A percentile compares a stretch with the other conserved stretches of the same genome.
Evolutionary conservation across 2,797 vertebrate species (phyloP).

Genomic region (Acrossocheilus wenchowensis): DNA sequence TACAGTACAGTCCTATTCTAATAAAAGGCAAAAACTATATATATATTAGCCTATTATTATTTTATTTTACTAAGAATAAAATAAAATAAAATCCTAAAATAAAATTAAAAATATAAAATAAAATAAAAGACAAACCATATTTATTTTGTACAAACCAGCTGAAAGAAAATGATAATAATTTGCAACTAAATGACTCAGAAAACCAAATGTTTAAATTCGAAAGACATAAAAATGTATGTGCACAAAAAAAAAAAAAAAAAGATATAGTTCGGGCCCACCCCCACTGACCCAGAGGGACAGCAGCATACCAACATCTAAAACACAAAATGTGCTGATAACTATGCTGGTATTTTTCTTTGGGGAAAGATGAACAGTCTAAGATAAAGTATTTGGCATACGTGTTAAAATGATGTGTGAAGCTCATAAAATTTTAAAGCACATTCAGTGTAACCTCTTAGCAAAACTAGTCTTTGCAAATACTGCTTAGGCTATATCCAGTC

Average conservation of each 20-base stretch:
- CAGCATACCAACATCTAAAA: neutral
- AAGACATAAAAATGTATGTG: neutral
- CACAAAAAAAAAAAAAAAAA: neutral
- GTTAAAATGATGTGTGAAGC: conserved; percentile 15
- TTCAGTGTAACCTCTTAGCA: conserved; percentile 8
- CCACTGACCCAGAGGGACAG: neutral
- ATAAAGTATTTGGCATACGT: neutral
- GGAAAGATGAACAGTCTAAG: neutral
- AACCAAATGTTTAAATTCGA: neutral
- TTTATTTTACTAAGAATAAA: too few relatives aligned
- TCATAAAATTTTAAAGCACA: conserved; percentile 14
- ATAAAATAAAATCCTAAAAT: too few relatives aligned
- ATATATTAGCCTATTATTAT: too few relatives aligned
- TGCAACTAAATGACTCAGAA: neutral
- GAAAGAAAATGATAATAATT: neutral
- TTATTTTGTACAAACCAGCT: neutral
- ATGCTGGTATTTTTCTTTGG: neutral
- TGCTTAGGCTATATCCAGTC: conserved; percentile 2
- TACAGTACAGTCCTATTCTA: too few relatives aligned
- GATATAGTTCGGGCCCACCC: neutral
- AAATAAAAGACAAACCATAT: too few relatives aligned
- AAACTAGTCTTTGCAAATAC: conserved; percentile 10
- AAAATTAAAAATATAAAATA: too few relatives aligned
- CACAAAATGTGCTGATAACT: neutral
- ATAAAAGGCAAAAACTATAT: too few relatives aligned